Base-by-base conservation (phyloP, 2,888 invertebrate species). In the Smittia aterrima region DNA sequence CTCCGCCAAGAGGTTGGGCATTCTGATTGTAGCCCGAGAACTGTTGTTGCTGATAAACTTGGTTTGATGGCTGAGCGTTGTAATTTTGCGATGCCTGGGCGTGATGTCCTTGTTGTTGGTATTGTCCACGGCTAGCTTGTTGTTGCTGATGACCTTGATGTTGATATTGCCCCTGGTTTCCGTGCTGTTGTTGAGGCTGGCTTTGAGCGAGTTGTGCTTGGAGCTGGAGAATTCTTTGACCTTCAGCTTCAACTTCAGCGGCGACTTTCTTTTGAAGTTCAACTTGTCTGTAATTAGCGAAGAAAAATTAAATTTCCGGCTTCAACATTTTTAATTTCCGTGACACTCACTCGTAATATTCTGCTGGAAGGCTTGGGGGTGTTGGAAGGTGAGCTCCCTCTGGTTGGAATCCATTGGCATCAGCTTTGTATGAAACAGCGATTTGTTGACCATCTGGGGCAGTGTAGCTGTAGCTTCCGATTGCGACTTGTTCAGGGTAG, bases 361-460 rank as follows among this genome's bases (percentile, higher is more conserved):
- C 74, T 11, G 66, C 88, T 38, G 92, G 91, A 77, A 91, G 85
- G 24, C 91, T 90, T 47, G 91, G 92, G 6, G 91, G 87, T 38
- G 90, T 90, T 53, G 92, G 92, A 77, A 92, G 82, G 81, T 92
- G 92, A 54, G 90, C 90, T 71, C 92, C 92, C 78, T 87, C 87
- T 11, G 92, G 90, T 79, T 89, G 87, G 82, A 91, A 92, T 75
- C 92, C 92, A 79, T 89, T 90, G 77, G 89, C 88, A 80, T 92
- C 92, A 73, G 91, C 92, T 75, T 89, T 86, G 79, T 91, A 92
- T 78, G 86, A 85, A 2, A 88, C 87, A 16, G 87, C 87, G 76
- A 87, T 88, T 16, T 85, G 85, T 77, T 86, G 85, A 54, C 88
- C 88, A 79, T 88, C 86, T 77, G 87, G 87, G 11, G 87, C 87